These are phyloP conservation scores for Scolanthus callimorphus DNA, from an alignment of 92 coral and sea anemone species.

Conservation along the genomic window DNA sequence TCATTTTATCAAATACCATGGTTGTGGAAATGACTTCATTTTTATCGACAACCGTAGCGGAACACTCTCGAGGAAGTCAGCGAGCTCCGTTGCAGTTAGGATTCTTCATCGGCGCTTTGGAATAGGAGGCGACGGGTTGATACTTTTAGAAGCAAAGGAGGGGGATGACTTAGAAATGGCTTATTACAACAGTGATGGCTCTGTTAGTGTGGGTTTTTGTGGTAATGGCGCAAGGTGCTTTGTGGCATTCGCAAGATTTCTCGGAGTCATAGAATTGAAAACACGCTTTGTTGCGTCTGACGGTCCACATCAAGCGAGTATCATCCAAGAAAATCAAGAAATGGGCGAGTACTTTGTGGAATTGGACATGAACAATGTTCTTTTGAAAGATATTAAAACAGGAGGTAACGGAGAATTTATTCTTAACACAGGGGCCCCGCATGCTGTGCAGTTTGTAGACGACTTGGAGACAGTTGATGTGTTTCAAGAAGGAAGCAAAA, in stretches of 20 bases:
- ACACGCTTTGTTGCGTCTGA: constrained; percentile 1
- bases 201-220: background rate
- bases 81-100: background rate
- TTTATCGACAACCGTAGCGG: background rate
- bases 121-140: constrained; percentile 8
- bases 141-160: background rate
- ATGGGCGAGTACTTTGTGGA: background rate
- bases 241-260: constrained; percentile 1
- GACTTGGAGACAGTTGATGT: background rate
- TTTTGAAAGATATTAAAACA: background rate
- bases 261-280: background rate
- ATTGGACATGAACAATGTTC: background rate
- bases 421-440: constrained; percentile 1
- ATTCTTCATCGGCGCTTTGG: constrained; percentile 2
- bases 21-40: constrained; percentile 9
- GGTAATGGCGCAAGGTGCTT: constrained; percentile 5
- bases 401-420: background rate
- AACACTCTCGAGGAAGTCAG: background rate
- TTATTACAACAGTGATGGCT: background rate
- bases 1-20: constrained; percentile 8
- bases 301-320: constrained; percentile 1
- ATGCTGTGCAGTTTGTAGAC: constrained; percentile 1
- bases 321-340: background rate
- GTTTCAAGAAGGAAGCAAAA: constrained; percentile 1
- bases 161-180: constrained; percentile 6